These are phyloP conservation scores for Drosophila persimilis DNA, from an alignment of 1,140 invertebrate species.

Conservation along the genomic window DNA sequence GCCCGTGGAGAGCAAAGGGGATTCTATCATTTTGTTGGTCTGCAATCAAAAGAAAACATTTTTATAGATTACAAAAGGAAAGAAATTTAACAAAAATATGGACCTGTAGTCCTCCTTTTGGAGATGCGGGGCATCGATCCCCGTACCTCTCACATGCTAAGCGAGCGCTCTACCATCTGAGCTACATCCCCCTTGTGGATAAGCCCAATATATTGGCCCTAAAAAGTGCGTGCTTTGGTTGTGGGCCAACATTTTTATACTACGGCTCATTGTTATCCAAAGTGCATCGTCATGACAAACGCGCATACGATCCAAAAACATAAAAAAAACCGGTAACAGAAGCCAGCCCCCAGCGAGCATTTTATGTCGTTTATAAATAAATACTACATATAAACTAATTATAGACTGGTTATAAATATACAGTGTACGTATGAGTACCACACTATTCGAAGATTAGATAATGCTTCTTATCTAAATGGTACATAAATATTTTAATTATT, in stretches of 20 bases:
- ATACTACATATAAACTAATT: slow-evolving; percentile 19
- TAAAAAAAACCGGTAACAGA: slow-evolving; percentile 3
- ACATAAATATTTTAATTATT: too few relatives aligned
- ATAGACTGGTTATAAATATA: slow-evolving; percentile 5
- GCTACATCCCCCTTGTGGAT: slow-evolving; percentile 85
- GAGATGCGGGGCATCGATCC: slow-evolving; percentile 91
- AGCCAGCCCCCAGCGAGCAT: slow-evolving; percentile 6
- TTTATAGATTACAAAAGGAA: background rate
- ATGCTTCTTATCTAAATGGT: slow-evolving; percentile 12
- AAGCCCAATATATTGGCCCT: slow-evolving; percentile 20
- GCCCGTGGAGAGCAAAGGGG: slow-evolving; percentile 57
- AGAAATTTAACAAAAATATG: slow-evolving; percentile 18
- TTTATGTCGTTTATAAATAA: slow-evolving; percentile 49
- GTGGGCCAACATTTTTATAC: background rate
- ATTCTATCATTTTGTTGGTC: slow-evolving; percentile 59
- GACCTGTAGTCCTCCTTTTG: slow-evolving; percentile 29
- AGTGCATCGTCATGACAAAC: slow-evolving; percentile 57
- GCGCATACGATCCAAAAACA: background rate
- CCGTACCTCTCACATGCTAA: slow-evolving; percentile 93
- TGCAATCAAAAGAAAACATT: slow-evolving; percentile 20
- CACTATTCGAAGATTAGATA: slow-evolving; percentile 31
- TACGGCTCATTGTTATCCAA: slow-evolving; percentile 29
- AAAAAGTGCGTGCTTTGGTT: slow-evolving; percentile 32
- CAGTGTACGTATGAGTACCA: background rate
- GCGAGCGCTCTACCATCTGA: slow-evolving; percentile 94